These are phyloP conservation scores for Pammene aurita DNA, from an alignment of 2,888 invertebrate genomes.

Conservation along the genomic window DNA sequence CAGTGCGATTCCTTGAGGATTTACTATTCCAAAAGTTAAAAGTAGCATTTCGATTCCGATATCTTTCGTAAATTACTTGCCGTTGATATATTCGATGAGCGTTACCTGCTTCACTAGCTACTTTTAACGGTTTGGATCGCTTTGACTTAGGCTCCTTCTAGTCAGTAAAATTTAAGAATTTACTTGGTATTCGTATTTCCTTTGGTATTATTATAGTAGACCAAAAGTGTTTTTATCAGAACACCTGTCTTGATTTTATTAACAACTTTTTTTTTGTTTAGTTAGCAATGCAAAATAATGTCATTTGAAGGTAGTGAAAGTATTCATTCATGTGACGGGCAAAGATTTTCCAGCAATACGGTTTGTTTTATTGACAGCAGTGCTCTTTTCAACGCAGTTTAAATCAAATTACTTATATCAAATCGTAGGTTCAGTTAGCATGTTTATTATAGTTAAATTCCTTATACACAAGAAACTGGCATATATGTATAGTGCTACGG, in stretches of 20 bases:
- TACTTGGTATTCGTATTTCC: background rate
- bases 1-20: constrained; percentile 68
- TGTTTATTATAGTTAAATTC: background rate
- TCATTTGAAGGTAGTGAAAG: no score
- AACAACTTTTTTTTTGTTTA: no score
- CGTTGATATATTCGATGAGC: constrained; percentile 63
- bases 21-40: constrained; percentile 71
- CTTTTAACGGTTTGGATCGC: constrained; percentile 14
- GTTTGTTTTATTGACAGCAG: no score
- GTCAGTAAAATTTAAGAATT: background rate
- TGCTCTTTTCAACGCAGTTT: no score
- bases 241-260: no score
- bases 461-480: background rate
- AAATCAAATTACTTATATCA: no score
- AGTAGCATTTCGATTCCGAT: constrained; percentile 63
- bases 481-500: constrained; percentile 18
- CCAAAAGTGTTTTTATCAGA: background rate
- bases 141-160: constrained; percentile 6
- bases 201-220: background rate
- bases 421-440: no score
- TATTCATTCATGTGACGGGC: no score
- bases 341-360: no score
- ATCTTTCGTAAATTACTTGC: constrained; percentile 67
- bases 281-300: no score
- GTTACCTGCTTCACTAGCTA: constrained; percentile 57